Conservation (phyloP, 2,113 vertebrate species). For the Lota lota region DNA sequence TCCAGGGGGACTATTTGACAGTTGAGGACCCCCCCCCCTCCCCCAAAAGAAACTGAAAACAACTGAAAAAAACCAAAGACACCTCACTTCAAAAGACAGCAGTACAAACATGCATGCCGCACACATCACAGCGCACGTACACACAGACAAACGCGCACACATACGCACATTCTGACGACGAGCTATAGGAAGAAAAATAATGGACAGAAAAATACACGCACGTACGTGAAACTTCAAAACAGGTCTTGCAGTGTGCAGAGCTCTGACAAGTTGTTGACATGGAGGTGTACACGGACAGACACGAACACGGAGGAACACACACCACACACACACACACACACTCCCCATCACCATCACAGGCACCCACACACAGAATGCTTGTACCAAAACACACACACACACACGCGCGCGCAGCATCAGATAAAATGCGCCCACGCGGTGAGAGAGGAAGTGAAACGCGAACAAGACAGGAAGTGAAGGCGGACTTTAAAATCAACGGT, state of each 20-base stretch:
- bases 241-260: not conserved
- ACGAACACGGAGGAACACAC: conserved; percentile 5
- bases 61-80: not conserved
- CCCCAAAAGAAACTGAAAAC: not conserved
- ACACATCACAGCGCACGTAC: conserved; percentile 7
- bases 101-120: conserved; percentile 38
- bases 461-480: not conserved
- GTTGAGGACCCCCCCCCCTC: not conserved
- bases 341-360: not conserved
- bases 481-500: not conserved
- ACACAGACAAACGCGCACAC: conserved; percentile 26
- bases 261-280: not conserved
- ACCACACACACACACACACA: not conserved
- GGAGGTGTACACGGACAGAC: not conserved
- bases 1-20: not conserved
- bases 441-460: not conserved
- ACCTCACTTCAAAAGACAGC: not conserved
- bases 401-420: not conserved
- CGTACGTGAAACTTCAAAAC: too few relatives aligned
- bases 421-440: not conserved
- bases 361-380: conserved; percentile 3
- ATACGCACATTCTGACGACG: conserved; percentile 5
- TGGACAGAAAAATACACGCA: too few relatives aligned
- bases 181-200: conserved; percentile 10
- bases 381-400: conserved; percentile 4